Base-by-base conservation (phyloP, 2,888 invertebrate genomes). In the Cephus rjabovi region DNA sequence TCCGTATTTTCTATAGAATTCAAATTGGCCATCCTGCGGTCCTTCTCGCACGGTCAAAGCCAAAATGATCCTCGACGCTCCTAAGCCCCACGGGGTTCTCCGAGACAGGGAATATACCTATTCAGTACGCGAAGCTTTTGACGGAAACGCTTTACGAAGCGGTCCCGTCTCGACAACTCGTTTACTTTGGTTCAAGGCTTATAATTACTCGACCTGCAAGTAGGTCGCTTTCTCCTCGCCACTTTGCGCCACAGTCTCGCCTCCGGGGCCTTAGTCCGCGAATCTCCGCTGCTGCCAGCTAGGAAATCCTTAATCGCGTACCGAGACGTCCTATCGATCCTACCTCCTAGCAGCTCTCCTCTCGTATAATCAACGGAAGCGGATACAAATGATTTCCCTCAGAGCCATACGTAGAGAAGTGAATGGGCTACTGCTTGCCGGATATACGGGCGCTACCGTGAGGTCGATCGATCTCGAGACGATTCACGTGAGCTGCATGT, bases 151-250 rank as follows among this genome's bases (percentile, higher is more conserved):
- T n/a, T 74, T 23, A 74, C 35, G 23, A 35, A 74, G 74, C 80
- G 81, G 74, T 78, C 80, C 80, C 83, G 84, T 83, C 84, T 83
- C 84, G 81, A 83, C 86, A 85, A 86, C 85, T 88, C 88, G 89
- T 87, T 88, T 84, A 86, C 88, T 87, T 85, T 34, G 89, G 87
- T 89, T 89, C 89, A 89, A 90, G 90, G 90, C 89, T 90, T 90
- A 88, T 90, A 90, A 90, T 90, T 90, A 90, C 89, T 88, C 86
- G 87, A 84, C 79, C 87, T 84, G 87, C 86, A 87, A 90, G 90
- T 90, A 89, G 90, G 90, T 90, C 90, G 90, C 90, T 90, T 90
- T 90, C 90, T 90, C 89, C 89, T 89, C 87, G 81, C 86, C 87
- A 87, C 87, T 87, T 87, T 88, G 78, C 82, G 84, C 84, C 82